Conservation (phyloP, 2,797 vertebrate species). For the Karalla daura region DNA sequence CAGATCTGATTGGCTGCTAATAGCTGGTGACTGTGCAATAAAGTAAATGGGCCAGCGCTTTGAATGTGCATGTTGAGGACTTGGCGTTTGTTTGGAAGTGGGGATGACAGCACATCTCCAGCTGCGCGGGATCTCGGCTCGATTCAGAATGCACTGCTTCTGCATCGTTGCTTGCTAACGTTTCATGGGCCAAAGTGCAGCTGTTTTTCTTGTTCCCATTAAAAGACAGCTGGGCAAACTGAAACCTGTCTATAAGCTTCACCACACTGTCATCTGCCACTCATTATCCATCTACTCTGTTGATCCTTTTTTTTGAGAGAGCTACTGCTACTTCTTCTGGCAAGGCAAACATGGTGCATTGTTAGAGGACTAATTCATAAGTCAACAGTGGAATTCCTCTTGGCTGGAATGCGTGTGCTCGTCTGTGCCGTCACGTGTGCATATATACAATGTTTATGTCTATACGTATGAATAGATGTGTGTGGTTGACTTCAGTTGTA, state of each 20-base stretch:
- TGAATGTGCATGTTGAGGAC: slow-evolving; percentile 4
- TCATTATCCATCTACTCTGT: slow-evolving; percentile 24
- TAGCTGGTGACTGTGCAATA: slow-evolving; percentile 17
- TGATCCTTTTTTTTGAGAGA: slow-evolving; percentile 26
- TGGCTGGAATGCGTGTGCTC: slow-evolving; percentile 43
- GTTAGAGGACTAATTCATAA: slow-evolving; percentile 55
- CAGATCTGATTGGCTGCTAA: slow-evolving; percentile 22
- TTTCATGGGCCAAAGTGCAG: slow-evolving; percentile 29
- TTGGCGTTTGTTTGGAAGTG: slow-evolving; percentile 12
- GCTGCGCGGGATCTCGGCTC: slow-evolving; percentile 53
- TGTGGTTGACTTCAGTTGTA: slow-evolving; percentile 6
- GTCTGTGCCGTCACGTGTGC: slow-evolving; percentile 28
- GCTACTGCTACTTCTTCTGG: slow-evolving; percentile 13
- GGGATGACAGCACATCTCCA: slow-evolving; percentile 44
- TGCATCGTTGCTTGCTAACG: slow-evolving; percentile 39
- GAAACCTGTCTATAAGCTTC: slow-evolving; percentile 19
- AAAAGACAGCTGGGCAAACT: slow-evolving; percentile 73
- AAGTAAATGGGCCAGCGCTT: neutral
- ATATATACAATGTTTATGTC: slow-evolving; percentile 12
- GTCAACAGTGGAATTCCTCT: slow-evolving; percentile 70
- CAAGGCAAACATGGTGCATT: slow-evolving; percentile 53
- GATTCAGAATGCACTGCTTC: slow-evolving; percentile 13
- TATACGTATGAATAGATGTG: slow-evolving; percentile 3
- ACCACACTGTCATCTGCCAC: slow-evolving; percentile 45
- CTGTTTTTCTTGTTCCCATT: slow-evolving; percentile 24